Evolutionary conservation across 2,888 invertebrate species (phyloP), one percentile per base, ranked within the genome.

Genomic region (Merodon equestris): DNA sequence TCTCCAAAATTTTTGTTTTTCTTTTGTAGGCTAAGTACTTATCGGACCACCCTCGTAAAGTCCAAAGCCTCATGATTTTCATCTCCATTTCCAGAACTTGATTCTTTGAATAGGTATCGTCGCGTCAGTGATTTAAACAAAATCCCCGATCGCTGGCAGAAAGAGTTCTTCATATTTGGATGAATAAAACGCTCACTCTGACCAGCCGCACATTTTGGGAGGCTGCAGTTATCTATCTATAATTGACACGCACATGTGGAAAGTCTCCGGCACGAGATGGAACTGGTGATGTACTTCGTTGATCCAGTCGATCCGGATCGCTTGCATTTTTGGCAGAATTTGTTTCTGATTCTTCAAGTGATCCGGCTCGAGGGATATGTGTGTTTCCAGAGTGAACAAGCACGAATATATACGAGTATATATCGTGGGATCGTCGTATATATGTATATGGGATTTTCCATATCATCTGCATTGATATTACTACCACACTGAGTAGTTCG

Each of bases 151-250:
- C 48, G 95, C 95, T 0, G 98, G 97, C 1, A 95, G 92, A 85
- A 94, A 96, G 85, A 97, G 94, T 90, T 99, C 99, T 89, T 99
- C 98, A 85, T 96, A 98, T 88, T 99, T 99, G 85, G 94, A 98
- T 92, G 84, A 96, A 94, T 91, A 98, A 92, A 0, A 97, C 94
- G 0, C 97, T 93, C 0, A 96, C 94, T 2, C 97, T 98, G 10
- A 97, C 95, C 81, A 98, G 90, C 86, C 98, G 98, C 71, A 98
- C 90, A 83, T 93, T 91, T 82, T 92, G 92, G 82, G 93, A 91
- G 60, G 91, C 81, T 89, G 89, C 66, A 98, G 91, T 90, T 95
- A 98, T 86, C 96, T 91, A 90, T 99, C 99, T 83, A 98, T 91
- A 14, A 97, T 94, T 82, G 94, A 93, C 61, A 98, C 93, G 64